Base-by-base conservation (phyloP, 2,888 invertebrate genomes). In the Acheta domesticus region DNA sequence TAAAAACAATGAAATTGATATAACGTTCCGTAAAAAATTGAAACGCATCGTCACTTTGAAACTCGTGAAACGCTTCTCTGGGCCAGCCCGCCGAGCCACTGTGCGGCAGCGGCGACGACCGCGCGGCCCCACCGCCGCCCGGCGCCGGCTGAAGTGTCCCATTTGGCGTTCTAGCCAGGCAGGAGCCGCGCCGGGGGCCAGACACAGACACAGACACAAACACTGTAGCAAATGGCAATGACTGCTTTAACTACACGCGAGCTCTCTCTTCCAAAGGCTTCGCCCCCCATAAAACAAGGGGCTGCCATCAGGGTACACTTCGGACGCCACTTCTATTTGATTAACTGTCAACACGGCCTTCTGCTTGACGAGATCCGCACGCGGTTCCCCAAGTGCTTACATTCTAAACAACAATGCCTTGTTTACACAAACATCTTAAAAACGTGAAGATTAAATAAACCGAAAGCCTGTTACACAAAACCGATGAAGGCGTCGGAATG, bases 91-190 rank as follows among this genome's bases (percentile, higher is more conserved):
- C 23, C 3, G 2, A 77, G 23, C 77, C 77, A 77, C 77, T 77
- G 21, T 49, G 49, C 48, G 14, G n/a, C 49, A n/a, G 3, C 36
- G 14, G 19, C 19, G 11, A 8, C 14, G 11, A 21, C 14, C 16
- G 62, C 16, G 16, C 62, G 16, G n/a, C 62, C 16, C 62, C 62
- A 14, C 62, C n/a, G 49, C 78, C 73, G 48, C 36, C 73, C 73
- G 12, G 19, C 50, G 21, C 62, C 76, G 50, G 48, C 75, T 80
- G 80, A 80, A 80, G 49, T 49, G 77, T 80, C 76, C 80, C 80
- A 80, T 80, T 80, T 80, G 80, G 78, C 48, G 80, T 21, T 49
- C 77, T 74, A 74, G 79, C 21, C 79, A 49, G n/a, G 19, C 76
- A 23, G 78, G 78, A 79, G 78, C 78, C 78, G 36, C 74, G 19